A percentile compares a stretch with the other conserved stretches of the same genome.
phyloP scores from a whole-genome alignment of 1,140 invertebrate species.

The Brachionus sp. region DNA sequence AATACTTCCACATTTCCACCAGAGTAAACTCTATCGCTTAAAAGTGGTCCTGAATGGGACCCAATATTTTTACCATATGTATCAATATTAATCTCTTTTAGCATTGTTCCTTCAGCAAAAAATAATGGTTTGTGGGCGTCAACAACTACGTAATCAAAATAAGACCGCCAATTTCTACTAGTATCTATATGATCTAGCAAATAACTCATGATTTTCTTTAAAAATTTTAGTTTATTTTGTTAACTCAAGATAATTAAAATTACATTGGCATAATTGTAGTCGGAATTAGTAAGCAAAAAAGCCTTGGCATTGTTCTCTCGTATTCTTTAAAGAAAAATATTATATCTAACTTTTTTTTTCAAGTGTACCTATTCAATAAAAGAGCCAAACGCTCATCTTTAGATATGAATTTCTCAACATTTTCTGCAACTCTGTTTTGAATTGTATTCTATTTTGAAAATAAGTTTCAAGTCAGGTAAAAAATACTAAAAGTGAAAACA shows the following conservation, averaged over 20 bases:
- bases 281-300: conserved; percentile 94
- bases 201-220: conserved; percentile 42
- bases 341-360: not conserved
- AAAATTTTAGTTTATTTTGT: not conserved
- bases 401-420: conserved; percentile 31
- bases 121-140: conserved; percentile 93
- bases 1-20: conserved; percentile 83
- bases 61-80: conserved; percentile 13
- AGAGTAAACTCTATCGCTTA: conserved; percentile 69
- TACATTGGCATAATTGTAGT: conserved; percentile 86
- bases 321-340: conserved; percentile 18
- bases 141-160: conserved; percentile 95
- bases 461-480: not conserved
- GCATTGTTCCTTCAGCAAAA: conserved; percentile 90
- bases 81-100: conserved; percentile 83
- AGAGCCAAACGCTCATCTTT: conserved; percentile 7
- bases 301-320: conserved; percentile 67
- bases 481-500: not conserved
- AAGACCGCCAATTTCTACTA: conserved; percentile 74
- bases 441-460: conserved; percentile 7
- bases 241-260: not conserved
- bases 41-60: conserved; percentile 63
- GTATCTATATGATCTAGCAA: not conserved
- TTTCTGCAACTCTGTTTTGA: not conserved
- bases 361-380: conserved; percentile 15